Percentiles rank a stretch among this genome's conserved stretches.
Conservation (phyloP, 2,113 vertebrate genomes). For the Megaceryle torquata region DNA sequence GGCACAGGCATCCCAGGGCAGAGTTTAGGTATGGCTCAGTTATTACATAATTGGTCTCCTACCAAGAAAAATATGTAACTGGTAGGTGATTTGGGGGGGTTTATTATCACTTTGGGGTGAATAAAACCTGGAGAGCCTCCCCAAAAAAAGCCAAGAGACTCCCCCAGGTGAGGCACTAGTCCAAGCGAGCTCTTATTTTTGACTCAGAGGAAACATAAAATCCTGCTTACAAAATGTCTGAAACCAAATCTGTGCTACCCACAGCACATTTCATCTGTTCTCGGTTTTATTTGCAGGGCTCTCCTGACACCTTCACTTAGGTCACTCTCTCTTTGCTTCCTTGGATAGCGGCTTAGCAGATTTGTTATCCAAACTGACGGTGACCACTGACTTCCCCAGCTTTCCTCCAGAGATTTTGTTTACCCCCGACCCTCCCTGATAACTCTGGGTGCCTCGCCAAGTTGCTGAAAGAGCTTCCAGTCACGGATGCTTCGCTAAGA, state of each 20-base stretch:
- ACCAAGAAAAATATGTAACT: neutral
- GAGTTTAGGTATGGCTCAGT: neutral
- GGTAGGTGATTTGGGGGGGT: neutral
- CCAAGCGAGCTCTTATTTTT: neutral
- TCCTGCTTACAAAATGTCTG: neutral
- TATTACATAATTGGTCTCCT: neutral
- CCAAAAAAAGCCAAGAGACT: neutral
- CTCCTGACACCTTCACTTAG: neutral
- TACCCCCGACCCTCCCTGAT: rapidly evolving
- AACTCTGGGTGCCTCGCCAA: neutral
- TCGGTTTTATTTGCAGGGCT: neutral
- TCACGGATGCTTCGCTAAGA: neutral
- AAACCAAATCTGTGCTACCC: neutral
- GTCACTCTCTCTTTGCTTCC: neutral
- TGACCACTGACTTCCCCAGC: neutral
- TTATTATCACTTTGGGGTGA: neutral
- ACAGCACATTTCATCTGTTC: neutral
- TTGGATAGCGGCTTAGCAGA: neutral
- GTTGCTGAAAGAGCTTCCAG: neutral
- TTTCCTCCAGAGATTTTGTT: neutral
- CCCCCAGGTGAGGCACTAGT: neutral
- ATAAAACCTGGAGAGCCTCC: neutral
- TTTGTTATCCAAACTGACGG: neutral
- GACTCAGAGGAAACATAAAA: neutral
- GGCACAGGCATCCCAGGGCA: neutral